These are phyloP conservation scores for Oceanodroma tethys DNA, from an alignment of 2,113 vertebrate species.

Conservation along the genomic window DNA sequence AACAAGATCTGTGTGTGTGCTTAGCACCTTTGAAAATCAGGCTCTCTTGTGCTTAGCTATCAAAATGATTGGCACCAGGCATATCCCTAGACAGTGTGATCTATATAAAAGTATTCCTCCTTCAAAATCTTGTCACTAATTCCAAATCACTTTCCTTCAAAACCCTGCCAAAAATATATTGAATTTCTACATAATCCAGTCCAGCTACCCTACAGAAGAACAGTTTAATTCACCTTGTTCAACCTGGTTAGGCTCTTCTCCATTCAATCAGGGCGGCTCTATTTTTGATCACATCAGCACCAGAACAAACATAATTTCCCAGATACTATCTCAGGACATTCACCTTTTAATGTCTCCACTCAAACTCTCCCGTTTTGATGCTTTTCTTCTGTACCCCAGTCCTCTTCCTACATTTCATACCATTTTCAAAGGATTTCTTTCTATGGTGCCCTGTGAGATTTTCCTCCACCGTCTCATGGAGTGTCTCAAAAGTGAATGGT, in stretches of 20 bases:
- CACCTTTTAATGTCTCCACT: not conserved
- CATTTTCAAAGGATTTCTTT: conserved; percentile 16
- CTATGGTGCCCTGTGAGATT: not conserved
- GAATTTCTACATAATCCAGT: not conserved
- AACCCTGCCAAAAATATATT: conserved; percentile 24
- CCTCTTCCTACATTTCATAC: not conserved
- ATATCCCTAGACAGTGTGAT: not conserved
- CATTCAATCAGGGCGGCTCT: not conserved
- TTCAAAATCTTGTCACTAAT: conserved; percentile 51
- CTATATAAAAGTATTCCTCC: conserved; percentile 20
- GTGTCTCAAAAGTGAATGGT: not conserved
- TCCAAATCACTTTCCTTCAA: conserved; percentile 19
- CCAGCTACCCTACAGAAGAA: conserved; percentile 1
- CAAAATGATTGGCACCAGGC: conserved; percentile 29
- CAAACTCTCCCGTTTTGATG: not conserved
- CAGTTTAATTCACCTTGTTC: conserved; percentile 4
- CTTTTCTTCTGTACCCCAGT: not conserved
- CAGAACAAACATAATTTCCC: not conserved
- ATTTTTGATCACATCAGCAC: conserved; percentile 1
- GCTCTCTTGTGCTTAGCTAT: not conserved
- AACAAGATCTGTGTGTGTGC: not conserved
- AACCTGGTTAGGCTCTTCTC: not conserved
- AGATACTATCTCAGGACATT: not conserved
- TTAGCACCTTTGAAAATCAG: conserved; percentile 38
- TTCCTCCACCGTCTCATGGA: not conserved